phyloP scores from a whole-genome alignment of 2,888 invertebrate genomes.

The Tachina fera region DNA sequence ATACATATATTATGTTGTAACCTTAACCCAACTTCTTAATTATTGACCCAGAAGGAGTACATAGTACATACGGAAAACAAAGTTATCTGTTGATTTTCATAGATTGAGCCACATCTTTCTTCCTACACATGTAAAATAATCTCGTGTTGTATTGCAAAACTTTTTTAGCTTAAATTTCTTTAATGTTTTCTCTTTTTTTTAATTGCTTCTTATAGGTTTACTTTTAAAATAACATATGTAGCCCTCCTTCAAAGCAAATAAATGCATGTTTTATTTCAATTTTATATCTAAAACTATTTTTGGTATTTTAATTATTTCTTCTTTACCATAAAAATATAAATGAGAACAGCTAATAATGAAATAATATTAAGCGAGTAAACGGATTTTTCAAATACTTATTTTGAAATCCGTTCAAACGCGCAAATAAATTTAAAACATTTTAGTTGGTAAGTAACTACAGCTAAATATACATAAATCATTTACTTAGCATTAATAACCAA shows the following conservation, averaged over 20 bases:
- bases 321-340: background rate
- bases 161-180: slow-evolving; percentile 28
- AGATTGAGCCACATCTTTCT: slow-evolving; percentile 2
- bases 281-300: slow-evolving; percentile 9
- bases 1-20: slow-evolving; percentile 50
- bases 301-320: background rate
- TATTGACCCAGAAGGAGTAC: slow-evolving; percentile 68
- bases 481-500: background rate
- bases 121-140: background rate
- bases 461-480: background rate
- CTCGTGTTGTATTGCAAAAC: slow-evolving; percentile 1
- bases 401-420: slow-evolving; percentile 70
- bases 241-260: background rate
- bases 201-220: slow-evolving; percentile 13
- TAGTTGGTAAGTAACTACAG: slow-evolving; percentile 62
- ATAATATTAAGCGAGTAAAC: slow-evolving; percentile 69
- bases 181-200: slow-evolving; percentile 9
- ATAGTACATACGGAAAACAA: background rate
- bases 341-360: slow-evolving; percentile 64
- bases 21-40: slow-evolving; percentile 69
- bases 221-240: background rate
- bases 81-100: slow-evolving; percentile 22
- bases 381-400: slow-evolving; percentile 67
- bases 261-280: slow-evolving; percentile 61
- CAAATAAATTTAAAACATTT: slow-evolving; percentile 52